Percentiles rank a stretch among this genome's conserved stretches.
These are phyloP conservation scores for Drosophila demipolita DNA, from an alignment of 2,888 invertebrate species.

Conservation along the genomic window DNA sequence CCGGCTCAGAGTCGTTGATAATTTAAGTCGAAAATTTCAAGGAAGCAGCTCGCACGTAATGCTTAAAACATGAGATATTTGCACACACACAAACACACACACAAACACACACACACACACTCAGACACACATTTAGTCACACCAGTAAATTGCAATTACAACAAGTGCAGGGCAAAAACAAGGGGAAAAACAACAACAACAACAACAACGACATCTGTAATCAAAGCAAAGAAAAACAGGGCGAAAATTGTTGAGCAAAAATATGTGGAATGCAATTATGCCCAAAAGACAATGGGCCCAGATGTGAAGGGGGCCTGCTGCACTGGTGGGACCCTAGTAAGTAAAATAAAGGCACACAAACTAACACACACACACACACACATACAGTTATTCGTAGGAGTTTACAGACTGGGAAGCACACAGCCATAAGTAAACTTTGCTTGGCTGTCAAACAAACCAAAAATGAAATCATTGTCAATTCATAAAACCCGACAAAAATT, in stretches of 20 bases:
- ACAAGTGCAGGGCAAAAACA: slow-evolving; percentile 61
- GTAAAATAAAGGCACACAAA: slow-evolving; percentile 58
- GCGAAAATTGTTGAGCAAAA: slow-evolving; percentile 48
- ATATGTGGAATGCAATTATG: slow-evolving; percentile 74
- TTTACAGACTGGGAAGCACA: slow-evolving; percentile 50
- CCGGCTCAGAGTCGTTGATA: slow-evolving; percentile 70
- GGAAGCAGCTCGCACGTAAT: slow-evolving; percentile 68
- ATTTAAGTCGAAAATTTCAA: slow-evolving; percentile 77
- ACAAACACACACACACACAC: slow-evolving; percentile 2
- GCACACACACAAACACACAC: slow-evolving; percentile 17
- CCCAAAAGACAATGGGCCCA: slow-evolving; percentile 47
- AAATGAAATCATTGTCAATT: slow-evolving; percentile 80
- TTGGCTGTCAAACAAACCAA: slow-evolving; percentile 71
- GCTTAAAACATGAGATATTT: slow-evolving; percentile 60
- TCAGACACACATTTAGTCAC: slow-evolving; percentile 18
- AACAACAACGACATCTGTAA: slow-evolving; percentile 55
- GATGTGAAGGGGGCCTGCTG: not conserved
- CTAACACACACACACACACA: slow-evolving; percentile 1
- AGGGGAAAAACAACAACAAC: slow-evolving; percentile 20
- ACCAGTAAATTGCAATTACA: slow-evolving; percentile 72
- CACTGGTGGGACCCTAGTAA: slow-evolving; percentile 6
- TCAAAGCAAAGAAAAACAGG: slow-evolving; percentile 59
- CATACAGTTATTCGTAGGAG: slow-evolving; percentile 54
- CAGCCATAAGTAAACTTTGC: slow-evolving; percentile 31
- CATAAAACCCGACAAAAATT: slow-evolving; percentile 76